These are phyloP conservation scores for Ichneumoninae sp. DNA, from an alignment of 2,888 invertebrate genomes.

Conservation along the genomic window DNA sequence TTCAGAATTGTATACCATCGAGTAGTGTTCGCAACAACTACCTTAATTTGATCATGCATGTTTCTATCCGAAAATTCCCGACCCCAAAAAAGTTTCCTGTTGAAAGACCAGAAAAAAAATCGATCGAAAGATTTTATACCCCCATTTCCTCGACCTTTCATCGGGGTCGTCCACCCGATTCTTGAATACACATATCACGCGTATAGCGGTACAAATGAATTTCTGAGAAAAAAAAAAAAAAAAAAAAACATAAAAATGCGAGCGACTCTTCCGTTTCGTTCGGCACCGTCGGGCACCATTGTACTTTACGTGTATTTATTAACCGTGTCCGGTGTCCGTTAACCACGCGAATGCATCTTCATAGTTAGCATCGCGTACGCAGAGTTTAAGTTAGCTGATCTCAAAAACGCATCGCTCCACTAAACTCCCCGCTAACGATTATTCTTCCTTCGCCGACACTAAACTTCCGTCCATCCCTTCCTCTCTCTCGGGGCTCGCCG, in stretches of 20 bases:
- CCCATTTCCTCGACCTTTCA: not conserved
- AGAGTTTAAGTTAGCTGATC: not conserved
- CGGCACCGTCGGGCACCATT: constrained; percentile 13
- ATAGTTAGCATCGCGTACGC: constrained; percentile 40
- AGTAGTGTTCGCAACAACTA: too few species aligned
- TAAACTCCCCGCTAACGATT: not conserved
- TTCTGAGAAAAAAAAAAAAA: not conserved
- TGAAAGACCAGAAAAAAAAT: too few species aligned
- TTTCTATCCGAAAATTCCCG: too few species aligned
- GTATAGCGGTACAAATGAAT: not conserved
- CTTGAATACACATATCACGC: not conserved
- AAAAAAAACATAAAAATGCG: constrained; percentile 14
- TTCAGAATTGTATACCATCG: too few species aligned
- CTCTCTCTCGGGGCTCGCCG: not conserved
- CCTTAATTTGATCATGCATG: too few species aligned
- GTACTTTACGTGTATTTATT: constrained; percentile 19
- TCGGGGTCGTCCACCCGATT: not conserved
- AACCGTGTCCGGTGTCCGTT: constrained; percentile 35
- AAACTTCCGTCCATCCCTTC: not conserved
- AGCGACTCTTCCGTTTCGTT: constrained; percentile 28
- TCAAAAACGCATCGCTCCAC: constrained; percentile 7
- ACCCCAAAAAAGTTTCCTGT: too few species aligned
- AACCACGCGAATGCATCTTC: constrained; percentile 43
- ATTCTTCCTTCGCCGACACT: not conserved
- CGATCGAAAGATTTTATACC: not conserved